Evolutionary conservation across 1,140 invertebrate species (phyloP), one percentile per base, ranked within the genome.

Genomic region (Stenopsyche tienmushanensis): DNA sequence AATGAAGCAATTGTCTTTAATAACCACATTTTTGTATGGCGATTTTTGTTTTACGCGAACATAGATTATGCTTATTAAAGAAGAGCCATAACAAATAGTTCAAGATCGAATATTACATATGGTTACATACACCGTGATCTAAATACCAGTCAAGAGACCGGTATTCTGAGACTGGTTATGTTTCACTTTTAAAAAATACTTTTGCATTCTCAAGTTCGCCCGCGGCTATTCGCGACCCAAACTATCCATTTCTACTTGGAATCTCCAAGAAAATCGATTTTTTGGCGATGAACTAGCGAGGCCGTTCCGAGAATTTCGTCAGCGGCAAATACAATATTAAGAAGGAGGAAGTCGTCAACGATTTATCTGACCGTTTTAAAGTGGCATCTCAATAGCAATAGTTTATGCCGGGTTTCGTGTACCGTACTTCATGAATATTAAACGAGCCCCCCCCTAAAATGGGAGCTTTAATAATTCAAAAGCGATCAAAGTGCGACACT

Each of bases 391-490:
- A 53, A 23, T n/a, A 24, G 24, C 50, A 53, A 57, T 41, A 25
- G 53, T 47, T 47, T 47, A 18, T 3, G 26, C 25, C 21, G 17
- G 26, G 53, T 25, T n/a, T 2, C 29, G 29, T 25, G 53, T 3
- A 47, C 23, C 29, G 9, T 60, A 10, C 24, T 54, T 60, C 57
- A 60, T 60, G 57, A 60, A 60, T 60, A 60, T 60, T 60, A 60
- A 60, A 26, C 57, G 57, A 44, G 17, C 44, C 44, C n/a, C 17
- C 44, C 44, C 44, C 17, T 7, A 47, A 47, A 47, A 18, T 20
- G 17, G 44, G 17, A 15, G 26, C 57, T 49, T 60, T 60, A 60
- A 60, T 60, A 60, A 60, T 60, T 60, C 57, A 60, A 60, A 60
- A 34, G 57, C 57, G 57, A 60, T 60, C 57, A 60, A 15, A 41